These are phyloP conservation scores for Phymorhynchus buccinoides DNA, from an alignment of 1,140 invertebrate genomes.

Conservation along the genomic window DNA sequence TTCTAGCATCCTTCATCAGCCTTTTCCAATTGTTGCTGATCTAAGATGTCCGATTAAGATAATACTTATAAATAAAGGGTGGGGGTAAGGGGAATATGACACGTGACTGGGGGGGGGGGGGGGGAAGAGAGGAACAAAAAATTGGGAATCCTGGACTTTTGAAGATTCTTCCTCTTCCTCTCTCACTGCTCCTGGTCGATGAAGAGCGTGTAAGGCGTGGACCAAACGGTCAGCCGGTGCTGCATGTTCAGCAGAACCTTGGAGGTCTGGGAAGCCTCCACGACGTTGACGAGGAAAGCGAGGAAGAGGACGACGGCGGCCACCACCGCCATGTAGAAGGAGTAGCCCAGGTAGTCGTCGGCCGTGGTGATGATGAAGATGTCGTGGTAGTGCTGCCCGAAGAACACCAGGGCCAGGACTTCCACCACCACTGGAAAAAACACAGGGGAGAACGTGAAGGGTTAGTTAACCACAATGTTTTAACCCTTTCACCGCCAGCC, in stretches of 20 bases:
- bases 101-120: too few species aligned
- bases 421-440: conserved; percentile 45
- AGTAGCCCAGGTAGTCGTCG: conserved; percentile 37
- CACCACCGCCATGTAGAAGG: conserved; percentile 43
- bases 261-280: conserved; percentile 49
- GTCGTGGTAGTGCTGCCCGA: conserved; percentile 40
- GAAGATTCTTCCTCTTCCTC: too few species aligned
- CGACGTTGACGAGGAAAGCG: conserved; percentile 35
- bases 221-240: conserved; percentile 46
- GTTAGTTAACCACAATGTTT: too few species aligned
- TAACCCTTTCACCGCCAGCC: too few species aligned
- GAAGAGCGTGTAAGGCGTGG: conserved; percentile 50
- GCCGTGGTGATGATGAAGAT: conserved; percentile 42
- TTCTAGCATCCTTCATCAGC: too few species aligned
- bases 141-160: background rate
- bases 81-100: too few species aligned
- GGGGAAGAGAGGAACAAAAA: background rate
- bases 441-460: background rate
- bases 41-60: too few species aligned
- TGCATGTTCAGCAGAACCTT: conserved; percentile 50
- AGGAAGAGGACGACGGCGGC: conserved; percentile 40
- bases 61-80: too few species aligned
- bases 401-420: conserved; percentile 38
- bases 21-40: too few species aligned
- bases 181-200: conserved; percentile 49